A percentile compares a stretch with the other conserved stretches of the same genome.
phyloP scores from a whole-genome alignment of 2,797 vertebrate species.

The Benthosema pterotum region DNA sequence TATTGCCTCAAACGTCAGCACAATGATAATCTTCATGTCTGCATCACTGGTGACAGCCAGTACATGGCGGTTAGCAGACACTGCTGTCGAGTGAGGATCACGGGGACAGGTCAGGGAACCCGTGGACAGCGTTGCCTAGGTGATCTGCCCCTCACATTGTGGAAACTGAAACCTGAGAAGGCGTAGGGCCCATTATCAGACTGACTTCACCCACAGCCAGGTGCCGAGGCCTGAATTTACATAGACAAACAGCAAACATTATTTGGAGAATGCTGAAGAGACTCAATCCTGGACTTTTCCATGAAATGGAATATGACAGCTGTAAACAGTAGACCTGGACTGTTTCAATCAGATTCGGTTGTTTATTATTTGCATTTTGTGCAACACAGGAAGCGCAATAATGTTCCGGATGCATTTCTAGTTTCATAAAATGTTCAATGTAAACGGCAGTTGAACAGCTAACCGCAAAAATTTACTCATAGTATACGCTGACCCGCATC shows the following conservation, averaged over 20 bases:
- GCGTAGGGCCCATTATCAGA: conserved; percentile 31
- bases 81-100: neutral
- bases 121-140: conserved; percentile 63
- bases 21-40: too few relatives aligned
- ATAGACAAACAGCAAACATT: conserved; percentile 3
- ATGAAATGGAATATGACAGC: too few relatives aligned
- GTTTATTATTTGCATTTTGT: too few relatives aligned
- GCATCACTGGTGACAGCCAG: neutral
- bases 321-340: too few relatives aligned
- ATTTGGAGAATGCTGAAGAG: too few relatives aligned
- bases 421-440: too few relatives aligned
- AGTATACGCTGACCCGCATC: neutral
- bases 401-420: too few relatives aligned
- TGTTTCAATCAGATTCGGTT: too few relatives aligned
- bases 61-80: neutral
- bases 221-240: conserved; percentile 11
- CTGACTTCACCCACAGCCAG: conserved; percentile 19
- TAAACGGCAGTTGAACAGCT: neutral
- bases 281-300: too few relatives aligned
- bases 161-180: conserved; percentile 79
- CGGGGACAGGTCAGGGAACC: conserved; percentile 36
- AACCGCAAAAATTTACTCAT: neutral
- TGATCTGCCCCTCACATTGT: conserved; percentile 56
- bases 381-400: too few relatives aligned
- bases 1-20: too few relatives aligned